Conservation (phyloP, 1,140 invertebrate genomes). For the Formica exsecta region DNA sequence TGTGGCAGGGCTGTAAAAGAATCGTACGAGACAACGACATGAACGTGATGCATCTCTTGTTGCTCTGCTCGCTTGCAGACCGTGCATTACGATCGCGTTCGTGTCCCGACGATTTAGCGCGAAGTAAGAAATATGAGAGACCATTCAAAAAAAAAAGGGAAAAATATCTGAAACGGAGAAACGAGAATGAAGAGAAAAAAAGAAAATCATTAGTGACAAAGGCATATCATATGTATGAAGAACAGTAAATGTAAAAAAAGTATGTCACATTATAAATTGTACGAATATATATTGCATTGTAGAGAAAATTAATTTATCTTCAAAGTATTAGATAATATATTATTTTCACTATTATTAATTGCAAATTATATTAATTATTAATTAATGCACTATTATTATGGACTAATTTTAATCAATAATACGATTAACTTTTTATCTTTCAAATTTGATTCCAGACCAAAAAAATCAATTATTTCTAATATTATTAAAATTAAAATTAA, state of each 20-base stretch:
- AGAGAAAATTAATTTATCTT: too few species aligned
- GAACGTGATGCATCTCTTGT: constrained; percentile 20
- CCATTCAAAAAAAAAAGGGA: background rate
- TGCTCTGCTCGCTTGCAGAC: background rate
- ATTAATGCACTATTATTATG: background rate
- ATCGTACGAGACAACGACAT: constrained; percentile 6
- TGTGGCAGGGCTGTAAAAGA: constrained; percentile 38
- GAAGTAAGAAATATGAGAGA: constrained; percentile 25
- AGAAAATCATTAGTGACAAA: background rate
- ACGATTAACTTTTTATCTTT: constrained; percentile 1
- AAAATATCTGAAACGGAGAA: background rate
- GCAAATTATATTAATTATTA: too few species aligned
- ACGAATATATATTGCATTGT: background rate
- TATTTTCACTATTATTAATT: background rate
- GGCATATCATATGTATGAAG: background rate
- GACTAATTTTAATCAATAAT: constrained; percentile 4
- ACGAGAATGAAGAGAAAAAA: background rate
- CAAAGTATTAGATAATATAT: too few species aligned
- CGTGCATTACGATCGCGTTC: constrained; percentile 22
- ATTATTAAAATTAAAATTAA: background rate
- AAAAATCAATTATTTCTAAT: background rate
- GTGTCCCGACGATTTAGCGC: constrained; percentile 42
- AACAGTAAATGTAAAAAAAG: background rate
- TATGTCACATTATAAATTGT: background rate
- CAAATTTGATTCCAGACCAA: background rate